These are phyloP conservation scores for Meloe dianella DNA, from an alignment of 2,888 invertebrate species.

Conservation along the genomic window DNA sequence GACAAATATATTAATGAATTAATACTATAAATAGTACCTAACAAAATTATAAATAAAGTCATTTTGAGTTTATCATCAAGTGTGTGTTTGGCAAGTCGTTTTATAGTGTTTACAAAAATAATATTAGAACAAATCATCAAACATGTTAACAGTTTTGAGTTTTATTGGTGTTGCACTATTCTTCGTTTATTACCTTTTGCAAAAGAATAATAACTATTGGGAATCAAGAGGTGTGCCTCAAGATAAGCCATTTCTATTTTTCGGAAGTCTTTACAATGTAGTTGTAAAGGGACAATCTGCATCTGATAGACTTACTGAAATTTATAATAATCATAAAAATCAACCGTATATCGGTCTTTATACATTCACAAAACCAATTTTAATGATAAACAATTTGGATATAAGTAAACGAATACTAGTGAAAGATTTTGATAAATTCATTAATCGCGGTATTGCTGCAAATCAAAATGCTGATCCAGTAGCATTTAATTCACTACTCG, in stretches of 20 bases:
- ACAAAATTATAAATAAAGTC: too few species aligned
- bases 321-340: slow-evolving; percentile 40
- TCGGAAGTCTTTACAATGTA: slow-evolving; percentile 22
- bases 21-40: too few species aligned
- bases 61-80: too few species aligned
- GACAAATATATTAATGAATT: too few species aligned
- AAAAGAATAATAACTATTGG: slow-evolving; percentile 22
- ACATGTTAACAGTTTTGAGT: background rate
- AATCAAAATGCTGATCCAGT: slow-evolving; percentile 57
- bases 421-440: slow-evolving; percentile 60
- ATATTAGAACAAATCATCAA: too few species aligned
- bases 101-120: too few species aligned
- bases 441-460: slow-evolving; percentile 57
- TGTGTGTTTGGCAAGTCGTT: too few species aligned
- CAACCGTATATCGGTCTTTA: slow-evolving; percentile 58
- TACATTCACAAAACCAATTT: slow-evolving; percentile 58
- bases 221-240: background rate
- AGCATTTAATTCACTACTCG: slow-evolving; percentile 55
- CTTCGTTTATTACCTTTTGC: background rate
- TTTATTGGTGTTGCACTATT: background rate
- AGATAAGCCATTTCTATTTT: slow-evolving; percentile 19
- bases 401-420: slow-evolving; percentile 59
- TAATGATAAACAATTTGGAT: slow-evolving; percentile 58
- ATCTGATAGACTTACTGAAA: slow-evolving; percentile 2
- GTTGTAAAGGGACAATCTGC: slow-evolving; percentile 2